Evolutionary conservation across 1,140 invertebrate genomes (phyloP), one percentile per base, ranked within the genome.

Genomic region (Holotrichia oblita): DNA sequence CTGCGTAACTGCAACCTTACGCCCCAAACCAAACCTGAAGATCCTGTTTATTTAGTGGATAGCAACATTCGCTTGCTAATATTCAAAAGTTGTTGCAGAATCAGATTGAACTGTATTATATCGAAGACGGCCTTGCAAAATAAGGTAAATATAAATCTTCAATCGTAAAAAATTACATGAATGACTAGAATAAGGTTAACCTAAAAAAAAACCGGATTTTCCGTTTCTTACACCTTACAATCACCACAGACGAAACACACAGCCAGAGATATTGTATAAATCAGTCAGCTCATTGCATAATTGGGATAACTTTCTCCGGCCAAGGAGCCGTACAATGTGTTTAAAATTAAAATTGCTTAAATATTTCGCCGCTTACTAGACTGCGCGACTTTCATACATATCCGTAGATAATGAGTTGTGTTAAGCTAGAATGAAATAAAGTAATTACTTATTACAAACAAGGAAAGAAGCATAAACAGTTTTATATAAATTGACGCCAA

Each of bases 251-350:
- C 17, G 17, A 55, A 6, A 14, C 48, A 17, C 14, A n/a, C 48
- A 55, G 48, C 48, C 17, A 34, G 27, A 34, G 27, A 34, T 34
- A 34, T 34, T 34, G 27, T 34, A 34, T 34, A 34, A 34, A 34
- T 34, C 48, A 55, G 48, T 55, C 48, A 55, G 48, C 48, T 17
- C 12, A 55, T 55, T 55, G 17, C 14, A 55, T 55, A 55, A 55
- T 55, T n/a, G 48, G 14, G 48, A 55, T 14, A 55, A 55, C 48
- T 55, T 55, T 55, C 48, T 55, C 48, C 48, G 48, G 7, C n/a
- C 12, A 17, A n/a, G 3, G 48, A 55, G 48, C 48, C 17, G 48
- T 6, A 6, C 48, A 17, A 6, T 55, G 48, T 17, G 48, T 55
- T 55, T 55, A 55, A 55, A 55, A 55, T 55, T 55, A 7, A 55